These are phyloP conservation scores for Aphodius granarius DNA, from an alignment of 2,888 invertebrate genomes.

Conservation along the genomic window DNA sequence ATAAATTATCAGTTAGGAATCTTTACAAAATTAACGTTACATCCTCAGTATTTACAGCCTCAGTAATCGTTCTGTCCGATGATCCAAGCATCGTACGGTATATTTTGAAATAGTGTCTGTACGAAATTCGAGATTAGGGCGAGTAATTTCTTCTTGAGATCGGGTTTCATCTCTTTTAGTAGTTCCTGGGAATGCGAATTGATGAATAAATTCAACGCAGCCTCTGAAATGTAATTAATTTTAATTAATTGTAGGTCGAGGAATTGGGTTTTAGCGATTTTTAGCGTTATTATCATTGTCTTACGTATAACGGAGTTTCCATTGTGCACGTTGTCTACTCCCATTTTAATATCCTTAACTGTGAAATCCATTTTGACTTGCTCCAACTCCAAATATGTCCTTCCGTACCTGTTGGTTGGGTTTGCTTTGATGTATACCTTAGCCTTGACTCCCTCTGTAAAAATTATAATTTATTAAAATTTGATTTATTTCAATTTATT, in stretches of 20 bases:
- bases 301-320: slow-evolving; percentile 79
- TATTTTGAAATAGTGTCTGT: slow-evolving; percentile 71
- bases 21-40: background rate
- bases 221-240: slow-evolving; percentile 69
- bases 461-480: background rate
- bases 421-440: slow-evolving; percentile 80
- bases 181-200: slow-evolving; percentile 84
- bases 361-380: slow-evolving; percentile 85
- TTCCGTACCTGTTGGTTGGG: slow-evolving; percentile 62
- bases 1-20: background rate
- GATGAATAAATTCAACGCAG: slow-evolving; percentile 82
- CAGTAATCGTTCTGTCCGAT: slow-evolving; percentile 35
- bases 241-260: slow-evolving; percentile 19
- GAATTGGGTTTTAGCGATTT: background rate
- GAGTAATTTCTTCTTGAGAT: slow-evolving; percentile 74
- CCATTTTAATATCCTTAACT: slow-evolving; percentile 81
- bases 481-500: background rate
- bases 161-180: slow-evolving; percentile 85
- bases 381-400: slow-evolving; percentile 70
- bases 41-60: background rate
- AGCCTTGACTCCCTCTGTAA: slow-evolving; percentile 77
- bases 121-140: slow-evolving; percentile 76
- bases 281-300: slow-evolving; percentile 46
- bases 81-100: slow-evolving; percentile 80
- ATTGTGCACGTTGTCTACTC: slow-evolving; percentile 81